Conservation (phyloP, 2,113 vertebrate genomes). For the Riparia riparia region DNA sequence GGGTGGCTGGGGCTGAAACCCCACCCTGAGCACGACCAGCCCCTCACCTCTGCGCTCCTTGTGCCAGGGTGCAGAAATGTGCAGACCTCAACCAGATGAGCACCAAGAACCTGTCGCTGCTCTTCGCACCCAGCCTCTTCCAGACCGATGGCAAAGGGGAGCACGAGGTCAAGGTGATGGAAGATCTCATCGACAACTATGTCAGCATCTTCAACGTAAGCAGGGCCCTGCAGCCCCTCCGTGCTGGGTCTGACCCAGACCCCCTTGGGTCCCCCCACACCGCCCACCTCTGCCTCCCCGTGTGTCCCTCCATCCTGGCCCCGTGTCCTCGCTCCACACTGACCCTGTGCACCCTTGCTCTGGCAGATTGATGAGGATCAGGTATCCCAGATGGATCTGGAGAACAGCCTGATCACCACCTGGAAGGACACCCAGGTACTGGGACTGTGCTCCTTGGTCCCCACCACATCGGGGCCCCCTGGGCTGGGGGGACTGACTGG, state of each 20-base stretch:
- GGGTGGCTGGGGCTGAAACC: neutral
- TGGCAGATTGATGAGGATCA: conserved; percentile 93
- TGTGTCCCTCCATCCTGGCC: neutral
- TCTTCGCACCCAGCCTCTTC: conserved; percentile 97
- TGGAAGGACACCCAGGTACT: conserved; percentile 97
- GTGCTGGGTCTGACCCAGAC: neutral
- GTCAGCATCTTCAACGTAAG: conserved; percentile 91
- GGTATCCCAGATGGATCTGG: conserved; percentile 94
- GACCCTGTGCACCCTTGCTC: neutral
- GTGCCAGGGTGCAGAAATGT: conserved; percentile 93
- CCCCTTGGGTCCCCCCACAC: neutral
- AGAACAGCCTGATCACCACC: conserved; percentile 95
- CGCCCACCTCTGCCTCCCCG: neutral
- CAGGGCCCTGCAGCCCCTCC: neutral
- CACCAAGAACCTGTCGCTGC: conserved; percentile 93
- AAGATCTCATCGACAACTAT: conserved; percentile 95
- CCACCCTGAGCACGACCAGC: neutral
- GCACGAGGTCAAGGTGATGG: conserved; percentile 93
- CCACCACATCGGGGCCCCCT: rapidly evolving
- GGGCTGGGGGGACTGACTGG: neutral
- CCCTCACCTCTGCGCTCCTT: neutral
- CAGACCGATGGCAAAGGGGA: conserved; percentile 96
- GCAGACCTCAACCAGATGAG: conserved; percentile 96
- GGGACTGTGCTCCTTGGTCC: neutral
- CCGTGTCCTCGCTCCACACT: rapidly evolving